These are phyloP conservation scores for Tenthredo scrophulariae DNA, from an alignment of 2,888 invertebrate species.

Conservation along the genomic window DNA sequence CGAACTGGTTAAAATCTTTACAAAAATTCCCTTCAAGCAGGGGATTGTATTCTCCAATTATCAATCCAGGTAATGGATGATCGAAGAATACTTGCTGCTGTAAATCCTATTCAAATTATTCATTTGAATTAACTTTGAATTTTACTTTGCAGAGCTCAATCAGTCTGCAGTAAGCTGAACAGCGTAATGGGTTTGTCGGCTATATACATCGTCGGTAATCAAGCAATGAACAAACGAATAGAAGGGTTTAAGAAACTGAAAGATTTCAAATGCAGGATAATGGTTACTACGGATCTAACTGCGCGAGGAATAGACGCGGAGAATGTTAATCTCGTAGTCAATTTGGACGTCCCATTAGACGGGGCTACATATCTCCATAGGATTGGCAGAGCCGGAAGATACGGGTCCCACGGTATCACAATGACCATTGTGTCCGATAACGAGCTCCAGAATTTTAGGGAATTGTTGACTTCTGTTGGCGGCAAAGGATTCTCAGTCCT, in stretches of 20 bases:
- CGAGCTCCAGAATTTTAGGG: constrained; percentile 82
- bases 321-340: constrained; percentile 95
- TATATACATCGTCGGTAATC: constrained; percentile 88
- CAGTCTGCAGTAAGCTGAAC: constrained; percentile 86
- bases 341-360: constrained; percentile 92
- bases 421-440: constrained; percentile 86
- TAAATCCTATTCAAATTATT: constrained; percentile 5
- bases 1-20: constrained; percentile 85
- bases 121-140: not conserved
- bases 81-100: not conserved
- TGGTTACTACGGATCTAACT: constrained; percentile 94
- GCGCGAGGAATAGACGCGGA: constrained; percentile 97
- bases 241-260: constrained; percentile 89
- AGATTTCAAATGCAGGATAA: constrained; percentile 89
- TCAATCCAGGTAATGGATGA: constrained; percentile 82
- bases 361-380: constrained; percentile 94
- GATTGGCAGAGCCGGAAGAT: constrained; percentile 97
- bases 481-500: constrained; percentile 79
- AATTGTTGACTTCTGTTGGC: constrained; percentile 81
- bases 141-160: constrained; percentile 84
- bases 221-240: constrained; percentile 89
- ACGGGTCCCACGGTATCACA: constrained; percentile 91
- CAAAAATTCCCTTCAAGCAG: constrained; percentile 90
- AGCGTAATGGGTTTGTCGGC: constrained; percentile 89
- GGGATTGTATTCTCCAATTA: constrained; percentile 95